A percentile compares a stretch with the other conserved stretches of the same genome.
Evolutionary conservation across 2,797 vertebrate species (phyloP).

Genomic region (Sebastes steindachneri): DNA sequence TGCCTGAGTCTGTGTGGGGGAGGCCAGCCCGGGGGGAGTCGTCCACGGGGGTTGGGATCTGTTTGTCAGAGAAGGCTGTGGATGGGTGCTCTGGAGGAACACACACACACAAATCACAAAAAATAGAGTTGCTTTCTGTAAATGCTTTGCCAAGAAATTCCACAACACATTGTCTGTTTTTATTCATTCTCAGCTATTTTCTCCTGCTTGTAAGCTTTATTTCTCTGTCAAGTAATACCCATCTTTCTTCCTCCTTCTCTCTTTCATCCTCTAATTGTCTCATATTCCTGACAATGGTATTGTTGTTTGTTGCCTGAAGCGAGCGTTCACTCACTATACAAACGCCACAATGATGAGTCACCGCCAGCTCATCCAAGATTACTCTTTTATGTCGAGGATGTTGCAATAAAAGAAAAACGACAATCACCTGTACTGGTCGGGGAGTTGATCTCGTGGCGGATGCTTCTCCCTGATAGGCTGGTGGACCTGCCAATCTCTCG

Average conservation of each 20-base stretch:
- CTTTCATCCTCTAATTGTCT: constrained; percentile 10
- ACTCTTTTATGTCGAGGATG: not conserved
- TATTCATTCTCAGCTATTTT: constrained; percentile 9
- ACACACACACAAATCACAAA: not conserved
- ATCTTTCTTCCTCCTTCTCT: not conserved
- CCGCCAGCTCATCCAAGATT: constrained; percentile 3
- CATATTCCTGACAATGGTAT: constrained; percentile 31
- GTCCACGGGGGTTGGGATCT: constrained; percentile 88
- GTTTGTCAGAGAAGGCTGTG: constrained; percentile 90
- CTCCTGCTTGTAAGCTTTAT: constrained; percentile 11
- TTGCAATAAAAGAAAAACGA: constrained; percentile 6
- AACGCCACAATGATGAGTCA: constrained; percentile 43
- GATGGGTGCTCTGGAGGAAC: constrained; percentile 88
- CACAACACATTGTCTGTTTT: constrained; percentile 11
- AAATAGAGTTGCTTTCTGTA: not conserved
- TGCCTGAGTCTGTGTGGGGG: constrained; percentile 97
- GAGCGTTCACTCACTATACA: constrained; percentile 21
- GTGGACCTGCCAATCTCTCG: constrained; percentile 94
- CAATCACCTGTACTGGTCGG: constrained; percentile 96
- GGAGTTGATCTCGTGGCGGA: constrained; percentile 99
- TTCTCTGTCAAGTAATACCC: not conserved
- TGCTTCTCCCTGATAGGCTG: constrained; percentile 94
- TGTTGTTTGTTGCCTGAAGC: constrained; percentile 34
- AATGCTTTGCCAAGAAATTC: not conserved
- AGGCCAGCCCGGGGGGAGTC: constrained; percentile 91